Evolutionary conservation across 2,888 invertebrate species (phyloP), one percentile per base, ranked within the genome.

Genomic region (Thumatha senex): DNA sequence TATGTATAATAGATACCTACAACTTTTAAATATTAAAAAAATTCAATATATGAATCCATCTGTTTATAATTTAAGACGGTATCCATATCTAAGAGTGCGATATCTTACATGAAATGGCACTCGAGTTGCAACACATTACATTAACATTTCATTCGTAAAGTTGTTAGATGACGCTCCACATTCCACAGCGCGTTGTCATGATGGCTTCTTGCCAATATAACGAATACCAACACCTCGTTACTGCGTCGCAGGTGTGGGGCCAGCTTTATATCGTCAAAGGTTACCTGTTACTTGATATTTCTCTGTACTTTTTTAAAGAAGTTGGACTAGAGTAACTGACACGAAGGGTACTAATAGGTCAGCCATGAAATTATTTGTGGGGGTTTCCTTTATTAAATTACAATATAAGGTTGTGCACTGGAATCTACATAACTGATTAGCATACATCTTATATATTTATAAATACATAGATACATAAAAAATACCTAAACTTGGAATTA

Each of bases 71-170:
- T 2, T 24, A 24, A 4, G 18, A 4, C 5, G 18, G 18, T 24
- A 24, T 24, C 5, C 18, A 5, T 24, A 24, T 24, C 18, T 24
- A 24, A 24, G 18, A 31, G 31, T 31, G 31, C 31, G 2, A 35
- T 51, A 54, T 54, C 58, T 61, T 59, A 46, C 61, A 63, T 61
- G 54, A 67, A 58, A 60, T 48, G 46, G 56, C 59, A 45, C 38
- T 67, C 61, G 63, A 57, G 72, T 80, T 80, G 79, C 78, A 72
- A 74, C 78, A 71, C 63, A 56, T 58, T 77, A 39, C 80, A 81
- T 86, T 86, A 85, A 82, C 78, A 80, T 85, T 83, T 85, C 79
- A 76, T 70, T 72, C 61, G 56, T 46, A 64, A 68, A 76, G 72
- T 70, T 71, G 67, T 73, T 71, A 70, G 67, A 76, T 78, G 76